These are phyloP conservation scores for Siniperca obscura DNA, from an alignment of 2,797 vertebrate genomes.

Conservation along the genomic window DNA sequence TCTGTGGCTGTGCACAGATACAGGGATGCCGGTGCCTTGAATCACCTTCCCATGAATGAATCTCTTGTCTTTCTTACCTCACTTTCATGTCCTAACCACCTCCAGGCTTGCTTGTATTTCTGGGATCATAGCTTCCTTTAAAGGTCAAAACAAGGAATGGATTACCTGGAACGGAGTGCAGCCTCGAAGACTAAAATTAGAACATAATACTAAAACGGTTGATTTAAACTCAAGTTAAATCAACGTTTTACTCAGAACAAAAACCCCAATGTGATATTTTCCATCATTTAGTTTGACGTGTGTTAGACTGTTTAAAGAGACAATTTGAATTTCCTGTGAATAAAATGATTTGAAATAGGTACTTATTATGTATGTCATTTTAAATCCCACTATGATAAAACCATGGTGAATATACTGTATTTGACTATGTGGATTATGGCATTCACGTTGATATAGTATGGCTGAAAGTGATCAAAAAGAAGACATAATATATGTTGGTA, in stretches of 20 bases:
- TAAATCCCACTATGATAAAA: background rate
- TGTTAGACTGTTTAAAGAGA: background rate
- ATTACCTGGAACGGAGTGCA: slow-evolving; percentile 51
- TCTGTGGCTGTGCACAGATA: slow-evolving; percentile 79
- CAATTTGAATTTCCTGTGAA: background rate
- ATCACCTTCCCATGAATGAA: slow-evolving; percentile 85
- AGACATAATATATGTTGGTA: background rate
- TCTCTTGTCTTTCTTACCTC: slow-evolving; percentile 84
- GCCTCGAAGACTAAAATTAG: background rate
- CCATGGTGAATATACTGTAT: background rate
- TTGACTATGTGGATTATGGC: background rate
- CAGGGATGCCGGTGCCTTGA: slow-evolving; percentile 81
- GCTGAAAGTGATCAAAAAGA: background rate
- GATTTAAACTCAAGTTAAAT: background rate
- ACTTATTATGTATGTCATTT: background rate
- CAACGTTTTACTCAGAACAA: background rate
- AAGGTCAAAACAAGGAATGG: slow-evolving; percentile 75
- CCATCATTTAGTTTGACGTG: background rate
- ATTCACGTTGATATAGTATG: background rate
- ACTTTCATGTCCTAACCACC: slow-evolving; percentile 84
- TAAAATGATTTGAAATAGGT: background rate
- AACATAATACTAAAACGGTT: background rate
- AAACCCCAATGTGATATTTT: background rate
- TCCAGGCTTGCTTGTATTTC: slow-evolving; percentile 84
- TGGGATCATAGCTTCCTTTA: slow-evolving; percentile 68